phyloP scores from a whole-genome alignment of 64 coral and sea anemone species.

The Astreopora myriophthalma region DNA sequence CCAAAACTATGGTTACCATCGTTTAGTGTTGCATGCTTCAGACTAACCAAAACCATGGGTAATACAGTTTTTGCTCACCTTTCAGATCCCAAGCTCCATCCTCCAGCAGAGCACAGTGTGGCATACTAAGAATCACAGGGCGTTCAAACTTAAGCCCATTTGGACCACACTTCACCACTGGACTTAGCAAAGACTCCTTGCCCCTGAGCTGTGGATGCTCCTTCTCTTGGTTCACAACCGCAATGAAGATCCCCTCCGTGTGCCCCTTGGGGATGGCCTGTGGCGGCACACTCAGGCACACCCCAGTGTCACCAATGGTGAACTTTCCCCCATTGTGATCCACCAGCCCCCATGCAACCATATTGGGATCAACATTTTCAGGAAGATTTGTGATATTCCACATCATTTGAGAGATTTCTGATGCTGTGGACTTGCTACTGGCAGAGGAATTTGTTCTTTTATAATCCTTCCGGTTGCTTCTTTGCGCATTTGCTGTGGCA shows the following conservation, averaged over 20 bases:
- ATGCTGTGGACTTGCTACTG: constrained; percentile 55
- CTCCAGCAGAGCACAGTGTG: constrained; percentile 71
- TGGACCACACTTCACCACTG: constrained; percentile 84
- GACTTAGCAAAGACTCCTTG: constrained; percentile 76
- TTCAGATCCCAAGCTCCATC: constrained; percentile 64
- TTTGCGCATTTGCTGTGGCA: background rate
- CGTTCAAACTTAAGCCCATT: constrained; percentile 77
- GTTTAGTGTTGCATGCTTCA: too few species aligned
- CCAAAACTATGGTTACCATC: too few species aligned
- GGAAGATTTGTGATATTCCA: constrained; percentile 78
- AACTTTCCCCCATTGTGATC: constrained; percentile 79
- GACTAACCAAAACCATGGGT: too few species aligned
- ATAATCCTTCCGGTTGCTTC: background rate
- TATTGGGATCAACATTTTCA: constrained; percentile 51
- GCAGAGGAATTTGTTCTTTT: constrained; percentile 55
- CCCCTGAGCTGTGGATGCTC: constrained; percentile 46
- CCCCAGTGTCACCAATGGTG: constrained; percentile 65
- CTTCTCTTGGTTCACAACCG: constrained; percentile 63
- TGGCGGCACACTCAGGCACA: constrained; percentile 63
- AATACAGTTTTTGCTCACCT: constrained; percentile 23
- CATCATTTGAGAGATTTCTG: constrained; percentile 60
- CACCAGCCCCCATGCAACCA: constrained; percentile 72
- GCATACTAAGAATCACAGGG: constrained; percentile 77
- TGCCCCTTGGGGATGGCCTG: constrained; percentile 65
- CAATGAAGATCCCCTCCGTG: constrained; percentile 75